phyloP scores from a whole-genome alignment of 2,113 vertebrate genomes.

The Sus scrofa region DNA sequence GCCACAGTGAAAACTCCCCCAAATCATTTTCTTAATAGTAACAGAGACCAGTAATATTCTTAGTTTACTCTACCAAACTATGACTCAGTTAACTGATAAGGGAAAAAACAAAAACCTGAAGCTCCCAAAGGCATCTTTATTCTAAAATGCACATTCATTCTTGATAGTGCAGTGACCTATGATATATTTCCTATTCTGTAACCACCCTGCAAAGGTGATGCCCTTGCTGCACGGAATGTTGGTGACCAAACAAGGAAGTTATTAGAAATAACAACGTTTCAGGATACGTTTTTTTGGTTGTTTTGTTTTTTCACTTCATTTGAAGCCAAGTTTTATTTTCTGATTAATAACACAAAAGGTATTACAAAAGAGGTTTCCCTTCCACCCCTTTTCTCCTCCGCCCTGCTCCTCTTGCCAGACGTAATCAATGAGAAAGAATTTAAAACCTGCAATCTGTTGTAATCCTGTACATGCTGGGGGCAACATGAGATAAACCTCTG shows the following conservation, averaged over 20 bases:
- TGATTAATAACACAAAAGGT: not conserved
- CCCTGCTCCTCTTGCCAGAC: not conserved
- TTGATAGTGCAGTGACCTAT: not conserved
- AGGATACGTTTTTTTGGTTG: not conserved
- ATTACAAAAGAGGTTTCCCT: not conserved
- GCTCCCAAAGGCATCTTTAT: not conserved
- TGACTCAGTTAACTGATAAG: not conserved
- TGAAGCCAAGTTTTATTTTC: not conserved
- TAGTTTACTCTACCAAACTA: not conserved
- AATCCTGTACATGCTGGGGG: not conserved
- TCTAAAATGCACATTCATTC: not conserved
- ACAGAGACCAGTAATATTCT: conserved; percentile 40
- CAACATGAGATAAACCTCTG: not conserved
- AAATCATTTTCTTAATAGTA: too few relatives aligned
- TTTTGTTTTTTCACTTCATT: not conserved
- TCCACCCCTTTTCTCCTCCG: not conserved
- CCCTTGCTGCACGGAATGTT: not conserved
- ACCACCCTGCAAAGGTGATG: not conserved
- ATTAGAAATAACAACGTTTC: not conserved
- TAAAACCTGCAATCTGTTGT: not conserved
- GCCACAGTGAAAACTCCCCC: too few relatives aligned
- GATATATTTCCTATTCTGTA: not conserved
- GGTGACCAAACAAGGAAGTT: not conserved
- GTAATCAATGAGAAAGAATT: not conserved
- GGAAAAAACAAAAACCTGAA: not conserved